Evolutionary conservation across 2,888 invertebrate species (phyloP).

Genomic region (Hypercompe scribonia): DNA sequence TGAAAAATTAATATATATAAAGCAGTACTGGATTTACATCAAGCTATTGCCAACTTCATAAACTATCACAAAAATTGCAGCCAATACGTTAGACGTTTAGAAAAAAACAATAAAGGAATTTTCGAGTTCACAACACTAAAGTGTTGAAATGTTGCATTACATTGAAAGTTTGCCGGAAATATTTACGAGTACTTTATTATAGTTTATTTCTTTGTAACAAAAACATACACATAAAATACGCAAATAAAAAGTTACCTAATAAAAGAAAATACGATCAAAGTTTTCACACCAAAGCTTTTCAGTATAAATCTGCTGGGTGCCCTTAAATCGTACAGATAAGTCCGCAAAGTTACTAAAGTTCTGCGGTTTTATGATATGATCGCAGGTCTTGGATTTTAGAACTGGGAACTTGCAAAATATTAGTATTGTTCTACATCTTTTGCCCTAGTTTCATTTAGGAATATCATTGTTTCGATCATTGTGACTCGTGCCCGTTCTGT

Average conservation of each 20-base stretch:
- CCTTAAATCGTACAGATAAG: slow-evolving; percentile 51
- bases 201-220: slow-evolving; percentile 17
- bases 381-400: slow-evolving; percentile 31
- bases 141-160: background rate
- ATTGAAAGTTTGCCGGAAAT: background rate
- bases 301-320: slow-evolving; percentile 47
- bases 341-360: slow-evolving; percentile 40
- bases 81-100: too few relatives aligned
- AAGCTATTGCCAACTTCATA: background rate
- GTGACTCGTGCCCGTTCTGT: background rate
- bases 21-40: background rate
- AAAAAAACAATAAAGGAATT: background rate
- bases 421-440: slow-evolving; percentile 19
- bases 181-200: slow-evolving; percentile 20
- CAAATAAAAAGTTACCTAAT: slow-evolving; percentile 45
- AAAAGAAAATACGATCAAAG: slow-evolving; percentile 49
- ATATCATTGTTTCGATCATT: background rate
- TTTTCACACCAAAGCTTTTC: slow-evolving; percentile 32
- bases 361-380: slow-evolving; percentile 45
- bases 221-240: slow-evolving; percentile 25
- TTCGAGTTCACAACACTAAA: background rate
- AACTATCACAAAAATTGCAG: too few relatives aligned
- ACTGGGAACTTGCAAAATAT: slow-evolving; percentile 33
- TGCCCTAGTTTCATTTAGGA: slow-evolving; percentile 20
- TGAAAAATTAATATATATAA: too few relatives aligned